Conservation (phyloP, 1,140 invertebrate genomes). For the Proales similis region DNA sequence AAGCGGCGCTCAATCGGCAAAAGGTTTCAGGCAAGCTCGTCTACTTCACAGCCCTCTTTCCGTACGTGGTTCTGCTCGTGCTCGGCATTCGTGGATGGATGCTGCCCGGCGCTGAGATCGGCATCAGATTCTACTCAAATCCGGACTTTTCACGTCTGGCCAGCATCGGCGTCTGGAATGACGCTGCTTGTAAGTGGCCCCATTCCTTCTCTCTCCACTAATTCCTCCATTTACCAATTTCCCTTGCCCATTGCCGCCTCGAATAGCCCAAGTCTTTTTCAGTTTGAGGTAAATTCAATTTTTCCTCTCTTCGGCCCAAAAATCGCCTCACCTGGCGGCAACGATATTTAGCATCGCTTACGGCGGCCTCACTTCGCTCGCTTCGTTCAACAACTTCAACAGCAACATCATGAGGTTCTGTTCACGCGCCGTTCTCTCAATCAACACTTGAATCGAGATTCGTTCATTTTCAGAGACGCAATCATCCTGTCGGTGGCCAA, state of each 20-base stretch:
- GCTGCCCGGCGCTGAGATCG: constrained; percentile 17
- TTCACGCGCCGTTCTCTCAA: not conserved
- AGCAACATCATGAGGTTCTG: constrained; percentile 7
- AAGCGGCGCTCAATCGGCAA: constrained; percentile 3
- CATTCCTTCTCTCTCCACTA: not conserved
- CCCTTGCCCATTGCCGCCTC: too few relatives aligned
- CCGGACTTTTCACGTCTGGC: constrained; percentile 31
- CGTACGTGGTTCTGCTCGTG: constrained; percentile 25
- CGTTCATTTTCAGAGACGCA: constrained; percentile 6
- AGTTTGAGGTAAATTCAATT: not conserved
- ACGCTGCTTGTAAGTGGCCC: constrained; percentile 36
- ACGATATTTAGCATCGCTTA: constrained; percentile 28
- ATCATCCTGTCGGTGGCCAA: constrained; percentile 26
- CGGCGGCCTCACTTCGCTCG: constrained; percentile 29
- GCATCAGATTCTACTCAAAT: constrained; percentile 34
- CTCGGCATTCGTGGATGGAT: constrained; percentile 38
- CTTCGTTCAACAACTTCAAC: constrained; percentile 35
- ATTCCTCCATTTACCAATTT: constrained; percentile 1
- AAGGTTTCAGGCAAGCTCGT: constrained; percentile 33
- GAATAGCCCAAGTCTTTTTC: constrained; percentile 37
- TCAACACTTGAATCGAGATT: not conserved
- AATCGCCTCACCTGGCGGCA: not conserved
- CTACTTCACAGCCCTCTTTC: constrained; percentile 37
- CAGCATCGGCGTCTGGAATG: constrained; percentile 21
- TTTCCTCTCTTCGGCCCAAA: not conserved